Conservation (phyloP, 2,888 invertebrate genomes). For the Melanostoma mellinum region DNA sequence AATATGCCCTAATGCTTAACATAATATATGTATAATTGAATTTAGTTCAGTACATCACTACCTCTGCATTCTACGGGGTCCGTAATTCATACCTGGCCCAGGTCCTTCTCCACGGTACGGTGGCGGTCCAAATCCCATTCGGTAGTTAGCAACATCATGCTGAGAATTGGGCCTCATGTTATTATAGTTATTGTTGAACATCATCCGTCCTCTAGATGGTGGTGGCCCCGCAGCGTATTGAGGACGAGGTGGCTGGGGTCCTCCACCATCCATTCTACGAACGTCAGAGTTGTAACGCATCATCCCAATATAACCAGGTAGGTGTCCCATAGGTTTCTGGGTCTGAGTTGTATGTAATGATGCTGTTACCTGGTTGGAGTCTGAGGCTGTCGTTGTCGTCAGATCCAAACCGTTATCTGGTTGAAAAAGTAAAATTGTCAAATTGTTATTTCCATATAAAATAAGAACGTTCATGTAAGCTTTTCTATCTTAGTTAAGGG, state of each 20-base stretch:
- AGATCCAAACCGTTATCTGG: conserved; percentile 45
- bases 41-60: conserved; percentile 38
- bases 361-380: conserved; percentile 33
- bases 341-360: conserved; percentile 41
- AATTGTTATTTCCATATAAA: conserved; percentile 2
- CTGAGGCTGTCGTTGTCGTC: conserved; percentile 29
- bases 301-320: conserved; percentile 61
- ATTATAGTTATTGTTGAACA: conserved; percentile 58
- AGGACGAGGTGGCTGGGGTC: conserved; percentile 38
- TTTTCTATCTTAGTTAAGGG: conserved; percentile 5
- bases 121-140: conserved; percentile 61
- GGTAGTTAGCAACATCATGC: conserved; percentile 55
- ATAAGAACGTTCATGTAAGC: neutral
- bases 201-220: conserved; percentile 56
- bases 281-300: conserved; percentile 68
- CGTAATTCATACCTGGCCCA: conserved; percentile 45
- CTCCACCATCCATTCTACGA: conserved; percentile 53
- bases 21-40: conserved; percentile 7
- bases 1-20: conserved; percentile 50
- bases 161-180: conserved; percentile 52
- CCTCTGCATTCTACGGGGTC: conserved; percentile 53
- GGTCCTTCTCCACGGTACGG: conserved; percentile 56
- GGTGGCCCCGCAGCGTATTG: conserved; percentile 58
- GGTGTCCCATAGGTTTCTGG: conserved; percentile 39
- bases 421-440: conserved; percentile 16